phyloP scores from a whole-genome alignment of 2,797 vertebrate species.

The Loriculus beryllinus region DNA sequence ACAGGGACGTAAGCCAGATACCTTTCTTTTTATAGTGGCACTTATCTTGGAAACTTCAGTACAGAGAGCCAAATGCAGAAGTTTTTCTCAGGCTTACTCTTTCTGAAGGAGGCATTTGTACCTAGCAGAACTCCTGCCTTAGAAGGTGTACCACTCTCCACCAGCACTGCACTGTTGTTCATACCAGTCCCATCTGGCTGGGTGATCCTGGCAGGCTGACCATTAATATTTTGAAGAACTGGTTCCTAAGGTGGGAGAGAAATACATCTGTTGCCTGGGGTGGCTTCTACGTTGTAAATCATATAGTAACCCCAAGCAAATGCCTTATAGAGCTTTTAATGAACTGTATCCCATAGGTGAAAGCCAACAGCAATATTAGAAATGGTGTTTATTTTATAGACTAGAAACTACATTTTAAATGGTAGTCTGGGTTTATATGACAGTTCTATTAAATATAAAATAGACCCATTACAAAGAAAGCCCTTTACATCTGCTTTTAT shows the following conservation, averaged over 20 bases:
- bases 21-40: not conserved
- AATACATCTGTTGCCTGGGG: not conserved
- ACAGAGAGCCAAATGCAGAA: not conserved
- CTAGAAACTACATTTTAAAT: constrained; percentile 85
- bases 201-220: not conserved
- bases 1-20: not conserved
- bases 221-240: not conserved
- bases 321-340: constrained; percentile 59
- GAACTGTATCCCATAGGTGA: constrained; percentile 66
- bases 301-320: constrained; percentile 23
- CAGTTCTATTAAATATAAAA: constrained; percentile 84
- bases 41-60: not conserved
- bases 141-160: not conserved
- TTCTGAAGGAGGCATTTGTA: not conserved
- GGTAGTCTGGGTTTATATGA: constrained; percentile 78
- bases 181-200: not conserved
- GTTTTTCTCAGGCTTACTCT: not conserved
- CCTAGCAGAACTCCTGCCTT: not conserved
- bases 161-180: not conserved
- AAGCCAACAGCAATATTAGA: constrained; percentile 77
- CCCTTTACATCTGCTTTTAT: constrained; percentile 77
- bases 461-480: constrained; percentile 78
- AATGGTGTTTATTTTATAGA: constrained; percentile 85
- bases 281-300: constrained; percentile 45
- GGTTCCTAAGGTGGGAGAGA: not conserved